phyloP scores from a whole-genome alignment of 1,140 invertebrate species.

The Cyclina sinensis region DNA sequence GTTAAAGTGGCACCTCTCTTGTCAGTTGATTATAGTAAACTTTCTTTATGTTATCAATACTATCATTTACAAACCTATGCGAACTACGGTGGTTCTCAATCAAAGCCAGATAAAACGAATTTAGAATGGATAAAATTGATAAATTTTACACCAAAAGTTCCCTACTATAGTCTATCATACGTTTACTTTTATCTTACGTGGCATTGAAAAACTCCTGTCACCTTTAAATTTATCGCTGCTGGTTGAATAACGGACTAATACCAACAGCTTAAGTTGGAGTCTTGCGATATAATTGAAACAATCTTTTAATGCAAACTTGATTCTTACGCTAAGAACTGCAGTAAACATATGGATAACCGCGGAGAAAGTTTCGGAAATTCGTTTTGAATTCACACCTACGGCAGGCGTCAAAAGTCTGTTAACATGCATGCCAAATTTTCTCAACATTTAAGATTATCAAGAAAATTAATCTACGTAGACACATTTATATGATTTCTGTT shows the following conservation, averaged over 20 bases:
- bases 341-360: conserved; percentile 44
- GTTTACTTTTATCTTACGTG: conserved; percentile 28
- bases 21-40: conserved; percentile 47
- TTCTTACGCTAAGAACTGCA: conserved; percentile 17
- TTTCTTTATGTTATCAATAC: not conserved
- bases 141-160: conserved; percentile 66
- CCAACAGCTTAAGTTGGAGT: conserved; percentile 33
- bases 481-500: not conserved
- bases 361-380: conserved; percentile 52
- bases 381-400: conserved; percentile 54
- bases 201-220: conserved; percentile 54
- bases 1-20: conserved; percentile 58
- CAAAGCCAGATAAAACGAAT: conserved; percentile 58
- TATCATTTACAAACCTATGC: conserved; percentile 56
- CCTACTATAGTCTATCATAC: conserved; percentile 29
- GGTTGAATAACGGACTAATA: conserved; percentile 47
- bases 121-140: conserved; percentile 59
- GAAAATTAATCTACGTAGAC: conserved; percentile 44
- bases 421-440: not conserved
- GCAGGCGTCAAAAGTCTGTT: conserved; percentile 65
- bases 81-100: conserved; percentile 48
- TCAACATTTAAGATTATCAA: conserved; percentile 36
- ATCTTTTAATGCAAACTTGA: conserved; percentile 62
- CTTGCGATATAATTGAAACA: conserved; percentile 48
- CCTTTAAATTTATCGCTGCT: conserved; percentile 53